These are phyloP conservation scores for Heliconius sara DNA, from an alignment of 2,888 invertebrate genomes.

Conservation along the genomic window DNA sequence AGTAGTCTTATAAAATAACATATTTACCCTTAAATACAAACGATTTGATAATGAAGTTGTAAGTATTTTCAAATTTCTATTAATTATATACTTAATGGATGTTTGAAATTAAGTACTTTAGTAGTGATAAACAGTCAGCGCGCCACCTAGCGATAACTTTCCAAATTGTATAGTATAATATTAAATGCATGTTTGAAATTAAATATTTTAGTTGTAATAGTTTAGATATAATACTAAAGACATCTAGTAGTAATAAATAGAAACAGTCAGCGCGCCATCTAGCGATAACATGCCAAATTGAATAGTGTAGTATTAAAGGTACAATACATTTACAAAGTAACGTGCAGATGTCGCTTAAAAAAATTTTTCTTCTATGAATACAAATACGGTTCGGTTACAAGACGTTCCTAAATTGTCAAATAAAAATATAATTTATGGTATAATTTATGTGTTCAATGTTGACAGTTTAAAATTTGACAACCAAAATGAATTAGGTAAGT, in stretches of 20 bases:
- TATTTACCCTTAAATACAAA: no score
- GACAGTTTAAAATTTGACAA: slow-evolving; percentile 19
- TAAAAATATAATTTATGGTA: background rate
- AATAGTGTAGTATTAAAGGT: background rate
- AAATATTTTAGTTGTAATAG: no score
- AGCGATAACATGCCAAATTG: background rate
- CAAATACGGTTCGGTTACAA: background rate
- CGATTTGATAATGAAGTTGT: no score
- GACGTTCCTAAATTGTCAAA: background rate
- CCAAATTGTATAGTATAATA: no score
- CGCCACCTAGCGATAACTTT: no score
- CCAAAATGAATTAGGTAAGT: slow-evolving; percentile 1
- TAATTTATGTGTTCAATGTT: background rate
- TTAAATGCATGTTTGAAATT: no score
- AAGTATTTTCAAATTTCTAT: slow-evolving; percentile 36
- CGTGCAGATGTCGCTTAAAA: slow-evolving; percentile 17
- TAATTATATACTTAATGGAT: no score
- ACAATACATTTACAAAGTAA: slow-evolving; percentile 5
- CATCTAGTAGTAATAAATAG: slow-evolving; percentile 26
- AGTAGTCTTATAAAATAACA: no score
- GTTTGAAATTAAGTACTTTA: no score
- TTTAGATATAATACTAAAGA: slow-evolving; percentile 4
- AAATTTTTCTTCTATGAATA: background rate
- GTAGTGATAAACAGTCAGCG: no score
- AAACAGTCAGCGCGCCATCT: slow-evolving; percentile 34